Evolutionary conservation across 2,797 vertebrate species (phyloP).

Genomic region (Fratercula arctica): DNA sequence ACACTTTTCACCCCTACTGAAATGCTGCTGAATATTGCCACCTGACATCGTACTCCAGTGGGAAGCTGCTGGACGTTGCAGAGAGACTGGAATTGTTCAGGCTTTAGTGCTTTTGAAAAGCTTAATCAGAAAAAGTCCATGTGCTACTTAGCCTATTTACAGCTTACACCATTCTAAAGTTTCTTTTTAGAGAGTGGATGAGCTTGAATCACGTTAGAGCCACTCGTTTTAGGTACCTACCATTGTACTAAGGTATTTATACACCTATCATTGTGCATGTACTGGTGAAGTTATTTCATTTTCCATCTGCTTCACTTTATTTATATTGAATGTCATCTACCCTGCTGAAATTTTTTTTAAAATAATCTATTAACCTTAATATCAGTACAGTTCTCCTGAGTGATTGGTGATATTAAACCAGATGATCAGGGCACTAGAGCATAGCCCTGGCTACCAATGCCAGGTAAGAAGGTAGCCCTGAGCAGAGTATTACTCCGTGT

Average conservation of each 20-base stretch:
- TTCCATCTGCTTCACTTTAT: background rate
- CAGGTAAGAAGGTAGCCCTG: background rate
- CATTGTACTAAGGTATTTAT: background rate
- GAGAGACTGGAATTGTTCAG: background rate
- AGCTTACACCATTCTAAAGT: background rate
- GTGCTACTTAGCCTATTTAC: background rate
- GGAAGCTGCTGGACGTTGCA: background rate
- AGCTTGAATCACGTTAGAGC: background rate
- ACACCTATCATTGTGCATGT: background rate
- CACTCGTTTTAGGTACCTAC: background rate
- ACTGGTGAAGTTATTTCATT: background rate
- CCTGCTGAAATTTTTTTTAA: background rate
- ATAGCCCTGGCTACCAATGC: background rate
- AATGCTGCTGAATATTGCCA: background rate
- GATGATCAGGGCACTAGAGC: background rate
- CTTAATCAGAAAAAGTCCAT: background rate
- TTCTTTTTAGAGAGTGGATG: background rate
- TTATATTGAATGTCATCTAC: background rate
- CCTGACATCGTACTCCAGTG: background rate
- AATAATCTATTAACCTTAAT: background rate
- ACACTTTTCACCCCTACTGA: background rate
- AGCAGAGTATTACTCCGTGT: background rate
- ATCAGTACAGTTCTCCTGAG: background rate
- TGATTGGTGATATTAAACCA: background rate
- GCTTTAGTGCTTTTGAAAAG: background rate